phyloP scores from a whole-genome alignment of 2,888 invertebrate genomes.

The Endotricha flammealis region DNA sequence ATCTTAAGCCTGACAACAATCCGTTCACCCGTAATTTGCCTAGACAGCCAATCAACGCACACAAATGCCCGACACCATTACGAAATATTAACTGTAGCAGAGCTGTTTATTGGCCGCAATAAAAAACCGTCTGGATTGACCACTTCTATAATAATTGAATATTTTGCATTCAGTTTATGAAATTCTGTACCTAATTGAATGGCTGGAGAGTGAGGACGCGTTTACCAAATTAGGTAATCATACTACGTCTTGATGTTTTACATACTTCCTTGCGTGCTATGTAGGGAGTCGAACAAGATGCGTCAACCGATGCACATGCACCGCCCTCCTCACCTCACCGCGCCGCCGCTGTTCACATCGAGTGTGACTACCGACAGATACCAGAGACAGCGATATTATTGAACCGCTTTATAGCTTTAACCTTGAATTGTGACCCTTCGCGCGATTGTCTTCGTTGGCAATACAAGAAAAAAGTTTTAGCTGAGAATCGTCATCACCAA shows the following conservation, averaged over 20 bases:
- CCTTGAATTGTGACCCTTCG: conserved; percentile 50
- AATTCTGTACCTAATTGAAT: too few relatives aligned
- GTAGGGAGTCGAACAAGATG: conserved; percentile 73
- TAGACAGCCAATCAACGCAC: conserved; percentile 4
- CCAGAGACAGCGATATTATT: conserved; percentile 33
- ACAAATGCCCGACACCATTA: conserved; percentile 12
- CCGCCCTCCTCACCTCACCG: conserved; percentile 33
- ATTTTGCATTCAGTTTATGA: too few relatives aligned
- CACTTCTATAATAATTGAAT: too few relatives aligned
- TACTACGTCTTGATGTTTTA: conserved; percentile 32
- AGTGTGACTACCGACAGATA: conserved; percentile 28
- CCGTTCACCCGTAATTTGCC: conserved; percentile 10
- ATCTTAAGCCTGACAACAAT: conserved; percentile 23
- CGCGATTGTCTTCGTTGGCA: conserved; percentile 1
- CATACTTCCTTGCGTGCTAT: conserved; percentile 68
- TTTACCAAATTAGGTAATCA: too few relatives aligned
- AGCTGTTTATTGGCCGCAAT: too few relatives aligned
- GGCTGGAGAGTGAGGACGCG: too few relatives aligned
- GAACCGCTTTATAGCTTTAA: conserved; percentile 39
- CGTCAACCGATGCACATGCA: conserved; percentile 72
- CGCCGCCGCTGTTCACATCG: conserved; percentile 25
- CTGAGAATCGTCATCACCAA: too few relatives aligned
- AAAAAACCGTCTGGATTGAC: too few relatives aligned
- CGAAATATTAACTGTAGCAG: not conserved
- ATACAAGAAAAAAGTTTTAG: too few relatives aligned